Evolutionary conservation across 2,888 invertebrate species (phyloP), one percentile per base, ranked within the genome.

Genomic region (Craniophora ligustri): DNA sequence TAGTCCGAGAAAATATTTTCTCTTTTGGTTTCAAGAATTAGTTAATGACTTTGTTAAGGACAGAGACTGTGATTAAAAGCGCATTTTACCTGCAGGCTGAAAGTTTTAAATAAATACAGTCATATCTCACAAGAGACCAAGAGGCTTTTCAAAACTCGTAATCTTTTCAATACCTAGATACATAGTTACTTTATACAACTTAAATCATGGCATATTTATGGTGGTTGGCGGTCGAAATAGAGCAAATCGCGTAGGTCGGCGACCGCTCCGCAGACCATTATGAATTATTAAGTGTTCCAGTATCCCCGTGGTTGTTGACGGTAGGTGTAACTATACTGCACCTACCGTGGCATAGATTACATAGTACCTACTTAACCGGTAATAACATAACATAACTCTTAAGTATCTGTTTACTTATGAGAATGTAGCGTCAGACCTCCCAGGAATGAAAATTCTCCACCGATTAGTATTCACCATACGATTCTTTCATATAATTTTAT

Each of bases 261-360:
- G 78, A 79, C 81, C 79, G 81, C 78, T 75, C 75, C 65, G 51
- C 58, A 56, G 67, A 50, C 71, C 54, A 76, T 81, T 79, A 78
- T 77, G 62, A 75, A 73, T 76, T 66, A 72, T 67, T 62, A 58
- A 72, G 63, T 69, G 63, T 58, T 46, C 53, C 60, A 75, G 76
- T 75, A 79, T 75, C 66, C 63, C 61, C 66, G 67, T 71, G 74
- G 68, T 77, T 74, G 75, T 74, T 67, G 60, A 72, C 67, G 60
- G 72, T 70, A 62, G n/a, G n/a, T n/a, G 66, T 48, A 46, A n/a
- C n/a, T 44, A 48, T 51, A 55, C 49, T 46, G 16, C 47, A 49
- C 36, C 19, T 49, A 49, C 36, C 19, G 21, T 14, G 44, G 38
- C 16, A 46, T 50, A 44, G 38, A 40, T 58, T 54, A 49, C 34